These are phyloP conservation scores for Ramphastos sulfuratus DNA, from an alignment of 2,113 vertebrate species.

Conservation along the genomic window DNA sequence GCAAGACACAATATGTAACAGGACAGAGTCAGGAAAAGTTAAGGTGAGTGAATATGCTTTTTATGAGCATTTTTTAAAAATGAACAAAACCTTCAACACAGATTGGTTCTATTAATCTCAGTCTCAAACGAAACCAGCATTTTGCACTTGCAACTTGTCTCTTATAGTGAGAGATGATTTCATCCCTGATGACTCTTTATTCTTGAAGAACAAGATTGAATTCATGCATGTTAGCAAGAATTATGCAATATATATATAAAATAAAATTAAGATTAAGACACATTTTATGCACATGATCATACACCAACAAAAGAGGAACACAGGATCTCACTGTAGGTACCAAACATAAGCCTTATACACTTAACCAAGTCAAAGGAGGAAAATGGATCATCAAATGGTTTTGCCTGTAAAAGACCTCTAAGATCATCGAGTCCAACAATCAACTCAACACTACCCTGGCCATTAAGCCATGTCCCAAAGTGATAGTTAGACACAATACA, in stretches of 20 bases:
- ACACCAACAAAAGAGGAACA: not conserved
- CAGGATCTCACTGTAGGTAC: not conserved
- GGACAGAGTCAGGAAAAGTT: not conserved
- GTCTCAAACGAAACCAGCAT: conserved; percentile 43
- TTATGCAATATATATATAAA: not conserved
- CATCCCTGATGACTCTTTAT: not conserved
- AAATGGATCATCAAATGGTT: not conserved
- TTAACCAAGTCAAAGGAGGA: conserved; percentile 14
- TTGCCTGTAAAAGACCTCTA: too few relatives aligned
- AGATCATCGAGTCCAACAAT: too few relatives aligned
- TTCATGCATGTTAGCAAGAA: not conserved
- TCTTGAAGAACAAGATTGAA: not conserved
- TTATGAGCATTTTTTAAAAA: not conserved
- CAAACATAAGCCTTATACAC: not conserved
- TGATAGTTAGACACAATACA: too few relatives aligned
- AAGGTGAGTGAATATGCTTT: not conserved
- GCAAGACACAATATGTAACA: not conserved
- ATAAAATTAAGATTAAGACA: not conserved
- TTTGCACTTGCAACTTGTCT: conserved; percentile 12
- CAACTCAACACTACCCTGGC: too few relatives aligned
- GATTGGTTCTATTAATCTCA: conserved; percentile 11
- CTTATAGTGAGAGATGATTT: not conserved
- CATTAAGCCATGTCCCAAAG: too few relatives aligned
- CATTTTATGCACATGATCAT: not conserved
- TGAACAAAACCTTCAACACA: not conserved